Percentiles rank a stretch among this genome's conserved stretches.
Conservation (phyloP, 2,888 invertebrate genomes). For the Harpalus rufipes region DNA sequence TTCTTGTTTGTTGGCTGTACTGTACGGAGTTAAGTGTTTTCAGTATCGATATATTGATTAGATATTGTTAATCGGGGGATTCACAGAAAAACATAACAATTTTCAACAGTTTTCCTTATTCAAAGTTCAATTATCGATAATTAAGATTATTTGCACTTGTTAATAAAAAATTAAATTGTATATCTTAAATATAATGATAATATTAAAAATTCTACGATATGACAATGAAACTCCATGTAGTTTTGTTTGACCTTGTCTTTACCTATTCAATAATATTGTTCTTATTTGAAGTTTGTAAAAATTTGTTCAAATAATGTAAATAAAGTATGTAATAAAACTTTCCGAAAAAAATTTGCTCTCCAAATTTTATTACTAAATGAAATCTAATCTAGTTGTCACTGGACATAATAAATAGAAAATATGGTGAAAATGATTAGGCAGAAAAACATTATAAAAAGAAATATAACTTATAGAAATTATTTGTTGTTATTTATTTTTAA, state of each 20-base stretch:
- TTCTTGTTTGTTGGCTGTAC: not conserved
- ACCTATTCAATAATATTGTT: too few species aligned
- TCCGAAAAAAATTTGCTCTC: too few species aligned
- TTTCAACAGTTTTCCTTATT: constrained; percentile 15
- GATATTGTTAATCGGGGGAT: constrained; percentile 28
- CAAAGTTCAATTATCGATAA: constrained; percentile 16
- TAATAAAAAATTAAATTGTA: not conserved
- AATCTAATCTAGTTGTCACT: too few species aligned
- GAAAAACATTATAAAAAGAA: too few species aligned
- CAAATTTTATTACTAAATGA: too few species aligned
- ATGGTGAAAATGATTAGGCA: too few species aligned
- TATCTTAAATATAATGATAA: not conserved
- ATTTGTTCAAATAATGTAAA: not conserved
- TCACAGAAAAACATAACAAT: constrained; percentile 36
- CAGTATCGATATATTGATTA: constrained; percentile 18
- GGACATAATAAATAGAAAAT: too few species aligned
- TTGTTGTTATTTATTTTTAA: too few species aligned
- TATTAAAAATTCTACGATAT: not conserved
- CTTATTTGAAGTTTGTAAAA: not conserved
- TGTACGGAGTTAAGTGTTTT: constrained; percentile 33
- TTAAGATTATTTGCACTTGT: not conserved
- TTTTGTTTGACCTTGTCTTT: not conserved
- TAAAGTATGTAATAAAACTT: not conserved
- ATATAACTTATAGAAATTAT: too few species aligned
- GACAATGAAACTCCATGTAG: not conserved